phyloP scores from a whole-genome alignment of 2,888 invertebrate species.

The Marasmarcha lunaedactyla region DNA sequence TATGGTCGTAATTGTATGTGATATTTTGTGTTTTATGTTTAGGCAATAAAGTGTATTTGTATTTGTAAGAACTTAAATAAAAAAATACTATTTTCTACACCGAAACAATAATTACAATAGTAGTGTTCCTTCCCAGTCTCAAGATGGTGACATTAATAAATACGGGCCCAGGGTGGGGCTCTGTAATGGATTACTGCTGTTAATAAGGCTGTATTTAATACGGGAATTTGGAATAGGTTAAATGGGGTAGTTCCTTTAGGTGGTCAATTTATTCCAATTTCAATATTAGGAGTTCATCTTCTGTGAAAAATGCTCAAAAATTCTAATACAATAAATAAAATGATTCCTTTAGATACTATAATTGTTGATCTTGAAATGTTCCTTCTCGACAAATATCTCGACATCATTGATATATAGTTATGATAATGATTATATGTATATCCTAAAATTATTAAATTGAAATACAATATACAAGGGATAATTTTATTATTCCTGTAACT shows the following conservation, averaged over 20 bases:
- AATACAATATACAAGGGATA: slow-evolving; percentile 71
- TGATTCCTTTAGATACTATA: slow-evolving; percentile 72
- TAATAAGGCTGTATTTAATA: slow-evolving; percentile 80
- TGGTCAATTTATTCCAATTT: slow-evolving; percentile 69
- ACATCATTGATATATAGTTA: slow-evolving; percentile 77
- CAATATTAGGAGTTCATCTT: slow-evolving; percentile 43
- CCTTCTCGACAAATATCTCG: slow-evolving; percentile 77
- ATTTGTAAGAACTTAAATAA: too few relatives aligned
- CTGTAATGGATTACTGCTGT: too few relatives aligned
- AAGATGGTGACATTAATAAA: too few relatives aligned
- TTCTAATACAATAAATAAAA: slow-evolving; percentile 80
- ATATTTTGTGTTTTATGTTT: too few relatives aligned
- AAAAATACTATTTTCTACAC: too few relatives aligned
- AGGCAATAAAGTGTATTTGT: too few relatives aligned
- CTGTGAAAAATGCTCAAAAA: slow-evolving; percentile 73
- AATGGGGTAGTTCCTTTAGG: slow-evolving; percentile 72
- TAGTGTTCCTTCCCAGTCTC: too few relatives aligned
- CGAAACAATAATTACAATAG: too few relatives aligned
- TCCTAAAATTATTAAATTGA: slow-evolving; percentile 63
- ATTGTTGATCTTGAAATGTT: slow-evolving; percentile 74
- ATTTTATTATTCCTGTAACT: slow-evolving; percentile 71
- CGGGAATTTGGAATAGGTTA: slow-evolving; percentile 77
- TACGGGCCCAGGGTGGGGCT: too few relatives aligned
- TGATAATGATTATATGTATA: slow-evolving; percentile 42
- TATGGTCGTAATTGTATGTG: too few relatives aligned